phyloP scores from a whole-genome alignment of 2,113 vertebrate species.

The Myiopsitta monachus region DNA sequence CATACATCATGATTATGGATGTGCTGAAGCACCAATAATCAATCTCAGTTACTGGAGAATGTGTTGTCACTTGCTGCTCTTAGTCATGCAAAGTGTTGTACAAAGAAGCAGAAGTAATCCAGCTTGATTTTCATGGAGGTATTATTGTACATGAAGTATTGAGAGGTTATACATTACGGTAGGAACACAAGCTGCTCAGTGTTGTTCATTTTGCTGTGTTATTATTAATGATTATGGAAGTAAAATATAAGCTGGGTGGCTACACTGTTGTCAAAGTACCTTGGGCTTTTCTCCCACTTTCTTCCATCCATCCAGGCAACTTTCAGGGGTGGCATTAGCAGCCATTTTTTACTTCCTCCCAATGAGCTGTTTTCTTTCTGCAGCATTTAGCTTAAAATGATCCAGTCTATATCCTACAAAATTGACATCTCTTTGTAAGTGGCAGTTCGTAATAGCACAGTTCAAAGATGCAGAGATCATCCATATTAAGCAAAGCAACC shows the following conservation, averaged over 20 bases:
- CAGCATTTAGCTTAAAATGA: neutral
- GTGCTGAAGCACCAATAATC: constrained; percentile 37
- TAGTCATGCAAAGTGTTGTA: constrained; percentile 12
- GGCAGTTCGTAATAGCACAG: neutral
- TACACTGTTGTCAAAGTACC: neutral
- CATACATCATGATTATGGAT: constrained; percentile 28
- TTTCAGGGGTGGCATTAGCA: neutral
- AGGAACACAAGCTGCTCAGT: neutral
- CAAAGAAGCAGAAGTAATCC: constrained; percentile 22
- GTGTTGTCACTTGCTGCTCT: constrained; percentile 14
- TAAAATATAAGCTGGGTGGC: neutral
- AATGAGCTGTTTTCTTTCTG: neutral
- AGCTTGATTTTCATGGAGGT: constrained; percentile 10
- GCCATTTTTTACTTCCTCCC: neutral
- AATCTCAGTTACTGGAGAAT: constrained; percentile 47
- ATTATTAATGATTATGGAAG: neutral
- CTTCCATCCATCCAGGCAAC: neutral
- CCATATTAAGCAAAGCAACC: constrained; percentile 22
- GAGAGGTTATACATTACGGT: neutral
- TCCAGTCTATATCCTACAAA: neutral
- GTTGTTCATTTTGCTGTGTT: neutral
- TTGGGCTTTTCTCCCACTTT: neutral
- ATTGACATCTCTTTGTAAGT: neutral
- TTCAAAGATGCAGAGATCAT: neutral
- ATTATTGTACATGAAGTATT: neutral